phyloP scores from a whole-genome alignment of 2,888 invertebrate genomes.

The Agapostemon virescens region DNA sequence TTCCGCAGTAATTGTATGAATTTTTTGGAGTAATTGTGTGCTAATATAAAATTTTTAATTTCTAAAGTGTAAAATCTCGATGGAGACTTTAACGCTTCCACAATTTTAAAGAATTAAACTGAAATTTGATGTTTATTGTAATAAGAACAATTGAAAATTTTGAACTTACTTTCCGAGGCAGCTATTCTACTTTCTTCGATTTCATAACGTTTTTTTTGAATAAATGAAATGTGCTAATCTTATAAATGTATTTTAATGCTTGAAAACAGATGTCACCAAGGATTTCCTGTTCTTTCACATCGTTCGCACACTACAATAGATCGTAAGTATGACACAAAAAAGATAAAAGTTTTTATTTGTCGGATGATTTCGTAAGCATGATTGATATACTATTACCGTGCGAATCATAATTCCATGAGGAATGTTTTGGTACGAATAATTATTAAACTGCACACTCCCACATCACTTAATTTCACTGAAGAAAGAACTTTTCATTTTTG shows the following conservation, averaged over 20 bases:
- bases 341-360: neutral
- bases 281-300: neutral
- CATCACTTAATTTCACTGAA: constrained; percentile 1
- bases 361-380: constrained; percentile 4
- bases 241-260: neutral
- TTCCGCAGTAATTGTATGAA: neutral
- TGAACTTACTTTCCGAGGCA: neutral
- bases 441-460: neutral
- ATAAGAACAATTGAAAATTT: neutral
- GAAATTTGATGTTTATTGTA: neutral
- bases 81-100: neutral
- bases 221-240: neutral
- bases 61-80: neutral
- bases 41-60: neutral
- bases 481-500: neutral
- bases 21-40: neutral
- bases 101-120: neutral
- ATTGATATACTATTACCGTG: constrained; percentile 22
- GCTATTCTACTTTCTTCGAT: neutral
- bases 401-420: constrained; percentile 12
- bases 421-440: neutral
- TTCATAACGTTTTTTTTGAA: neutral
- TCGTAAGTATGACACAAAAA: neutral
- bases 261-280: neutral
- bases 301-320: neutral